A percentile compares a stretch with the other conserved stretches of the same genome.
Evolutionary conservation across 2,797 vertebrate genomes (phyloP).

Genomic region (Mareca strepera): DNA sequence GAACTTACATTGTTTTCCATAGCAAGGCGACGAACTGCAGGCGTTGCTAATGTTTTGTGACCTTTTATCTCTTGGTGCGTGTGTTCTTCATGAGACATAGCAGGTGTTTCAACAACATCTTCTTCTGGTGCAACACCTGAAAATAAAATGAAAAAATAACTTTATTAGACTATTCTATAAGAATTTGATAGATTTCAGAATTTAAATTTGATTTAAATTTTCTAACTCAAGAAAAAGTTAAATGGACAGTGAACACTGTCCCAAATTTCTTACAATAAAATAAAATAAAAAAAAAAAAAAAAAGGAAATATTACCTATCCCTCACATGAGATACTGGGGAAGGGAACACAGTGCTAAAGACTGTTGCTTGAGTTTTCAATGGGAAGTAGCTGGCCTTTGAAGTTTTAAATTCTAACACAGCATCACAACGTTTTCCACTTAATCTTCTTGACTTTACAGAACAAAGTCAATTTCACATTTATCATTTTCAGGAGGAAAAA

Average conservation of each 20-base stretch:
- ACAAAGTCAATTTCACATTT: background rate
- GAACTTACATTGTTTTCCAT: slow-evolving; percentile 94
- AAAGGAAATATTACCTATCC: background rate
- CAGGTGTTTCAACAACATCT: slow-evolving; percentile 94
- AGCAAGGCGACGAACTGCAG: slow-evolving; percentile 93
- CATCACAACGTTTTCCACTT: background rate
- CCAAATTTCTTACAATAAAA: background rate
- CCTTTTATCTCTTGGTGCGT: slow-evolving; percentile 98
- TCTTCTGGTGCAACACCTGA: slow-evolving; percentile 87
- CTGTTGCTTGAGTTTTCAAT: background rate
- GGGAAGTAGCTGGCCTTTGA: background rate
- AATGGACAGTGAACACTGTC: background rate
- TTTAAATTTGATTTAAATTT: no score
- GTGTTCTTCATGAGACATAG: slow-evolving; percentile 93
- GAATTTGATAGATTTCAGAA: background rate
- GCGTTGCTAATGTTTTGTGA: slow-evolving; percentile 94
- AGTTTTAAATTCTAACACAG: background rate
- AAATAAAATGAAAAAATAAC: background rate
- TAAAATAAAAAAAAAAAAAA: background rate
- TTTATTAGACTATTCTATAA: background rate
- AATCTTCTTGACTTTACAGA: background rate
- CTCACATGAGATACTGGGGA: background rate
- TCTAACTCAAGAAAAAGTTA: background rate
- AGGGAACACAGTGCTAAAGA: background rate
- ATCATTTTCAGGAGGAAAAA: background rate